Conservation (phyloP, 1,140 invertebrate species). For the Ceratina australensis region DNA sequence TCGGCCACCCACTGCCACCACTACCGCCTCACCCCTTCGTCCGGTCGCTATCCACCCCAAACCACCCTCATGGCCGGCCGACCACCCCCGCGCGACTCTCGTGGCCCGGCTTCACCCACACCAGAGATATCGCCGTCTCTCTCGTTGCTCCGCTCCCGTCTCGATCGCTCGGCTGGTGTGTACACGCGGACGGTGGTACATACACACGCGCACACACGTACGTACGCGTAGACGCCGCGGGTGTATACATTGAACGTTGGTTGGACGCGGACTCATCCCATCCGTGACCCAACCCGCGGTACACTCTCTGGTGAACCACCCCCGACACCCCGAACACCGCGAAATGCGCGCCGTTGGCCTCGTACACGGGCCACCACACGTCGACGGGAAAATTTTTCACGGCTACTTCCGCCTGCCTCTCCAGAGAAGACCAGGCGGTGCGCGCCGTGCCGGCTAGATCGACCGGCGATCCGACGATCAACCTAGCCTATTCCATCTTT, state of each 20-base stretch:
- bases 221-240: too few species aligned
- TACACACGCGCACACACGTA: too few species aligned
- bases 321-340: conserved; percentile 77
- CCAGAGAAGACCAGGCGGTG: conserved; percentile 48
- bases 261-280: conserved; percentile 62
- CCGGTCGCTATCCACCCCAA: not conserved
- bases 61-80: conserved; percentile 17
- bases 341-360: conserved; percentile 71
- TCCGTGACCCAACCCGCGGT: conserved; percentile 68
- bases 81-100: conserved; percentile 15
- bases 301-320: conserved; percentile 77
- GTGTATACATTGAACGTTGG: conserved; percentile 16
- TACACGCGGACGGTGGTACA: conserved; percentile 41
- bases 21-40: conserved; percentile 57
- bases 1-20: conserved; percentile 71
- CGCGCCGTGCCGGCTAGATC: conserved; percentile 44
- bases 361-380: conserved; percentile 70
- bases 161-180: conserved; percentile 30
- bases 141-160: conserved; percentile 9
- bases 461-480: conserved; percentile 64
- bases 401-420: conserved; percentile 71
- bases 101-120: not conserved
- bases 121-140: too few species aligned
- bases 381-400: conserved; percentile 74
- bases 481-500: conserved; percentile 18